Conservation (phyloP, 1,140 invertebrate species). For the Nebria ingens region DNA sequence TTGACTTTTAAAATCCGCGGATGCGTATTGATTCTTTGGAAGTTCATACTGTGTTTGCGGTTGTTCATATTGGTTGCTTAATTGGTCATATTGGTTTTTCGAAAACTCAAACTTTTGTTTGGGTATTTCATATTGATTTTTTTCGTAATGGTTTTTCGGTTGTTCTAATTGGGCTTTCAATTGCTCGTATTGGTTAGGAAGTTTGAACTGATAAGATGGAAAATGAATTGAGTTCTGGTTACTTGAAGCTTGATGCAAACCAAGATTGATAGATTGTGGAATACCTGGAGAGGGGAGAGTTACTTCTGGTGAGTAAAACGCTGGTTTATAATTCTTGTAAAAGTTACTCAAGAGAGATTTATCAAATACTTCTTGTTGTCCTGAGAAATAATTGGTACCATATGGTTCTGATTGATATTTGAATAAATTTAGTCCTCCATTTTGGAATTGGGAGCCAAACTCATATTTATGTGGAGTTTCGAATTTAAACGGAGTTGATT, state of each 20-base stretch:
- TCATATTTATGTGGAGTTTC: too few species aligned
- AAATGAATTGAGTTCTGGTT: neutral
- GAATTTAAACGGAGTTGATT: neutral
- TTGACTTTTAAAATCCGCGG: too few species aligned
- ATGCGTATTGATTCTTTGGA: neutral
- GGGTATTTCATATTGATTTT: too few species aligned
- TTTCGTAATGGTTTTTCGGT: too few species aligned
- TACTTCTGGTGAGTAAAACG: neutral
- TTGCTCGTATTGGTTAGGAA: too few species aligned
- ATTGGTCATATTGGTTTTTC: too few species aligned
- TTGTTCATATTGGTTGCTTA: too few species aligned
- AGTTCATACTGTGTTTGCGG: neutral
- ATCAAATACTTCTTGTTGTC: neutral
- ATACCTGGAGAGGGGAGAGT: neutral
- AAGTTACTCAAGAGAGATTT: neutral
- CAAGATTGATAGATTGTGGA: neutral
- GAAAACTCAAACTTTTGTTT: too few species aligned
- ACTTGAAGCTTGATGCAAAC: neutral
- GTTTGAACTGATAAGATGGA: neutral
- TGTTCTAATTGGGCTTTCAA: too few species aligned
- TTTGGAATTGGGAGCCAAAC: too few species aligned
- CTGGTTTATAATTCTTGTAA: conserved; percentile 1
- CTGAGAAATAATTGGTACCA: neutral
- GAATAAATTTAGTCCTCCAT: neutral
- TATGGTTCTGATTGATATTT: neutral